phyloP scores from a whole-genome alignment of 2,888 invertebrate genomes.

The Luperina testacea region DNA sequence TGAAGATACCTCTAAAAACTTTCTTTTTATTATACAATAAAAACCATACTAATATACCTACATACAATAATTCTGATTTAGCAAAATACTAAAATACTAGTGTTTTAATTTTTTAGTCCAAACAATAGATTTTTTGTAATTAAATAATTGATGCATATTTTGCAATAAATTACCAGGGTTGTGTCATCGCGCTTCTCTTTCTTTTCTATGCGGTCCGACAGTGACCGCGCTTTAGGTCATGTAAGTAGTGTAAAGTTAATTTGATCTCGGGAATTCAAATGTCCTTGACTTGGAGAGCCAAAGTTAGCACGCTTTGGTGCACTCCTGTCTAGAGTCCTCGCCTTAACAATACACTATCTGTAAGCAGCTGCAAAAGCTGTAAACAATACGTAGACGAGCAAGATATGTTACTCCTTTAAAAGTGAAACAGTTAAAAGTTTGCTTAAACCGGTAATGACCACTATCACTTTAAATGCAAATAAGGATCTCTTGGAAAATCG shows the following conservation, averaged over 20 bases:
- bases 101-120: no score
- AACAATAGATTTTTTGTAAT: no score
- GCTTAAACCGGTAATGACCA: conserved; percentile 12
- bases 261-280: conserved; percentile 71
- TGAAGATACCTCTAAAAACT: no score
- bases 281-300: conserved; percentile 68
- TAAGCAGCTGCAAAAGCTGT: conserved; percentile 24
- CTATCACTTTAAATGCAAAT: conserved; percentile 18
- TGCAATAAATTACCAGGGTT: no score
- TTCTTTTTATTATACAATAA: no score
- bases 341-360: conserved; percentile 41
- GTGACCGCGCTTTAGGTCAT: no score
- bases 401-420: conserved; percentile 3
- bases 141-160: no score
- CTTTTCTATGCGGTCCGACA: no score
- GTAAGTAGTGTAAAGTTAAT: conserved; percentile 62
- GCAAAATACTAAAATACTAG: no score
- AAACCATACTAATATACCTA: no score
- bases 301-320: conserved; percentile 70
- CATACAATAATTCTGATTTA: no score
- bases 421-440: conserved; percentile 1
- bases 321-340: conserved; percentile 64
- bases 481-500: background rate
- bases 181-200: no score
- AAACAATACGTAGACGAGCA: conserved; percentile 7